Base-by-base conservation (phyloP, 2,113 vertebrate species). In the Labrus mixtus region DNA sequence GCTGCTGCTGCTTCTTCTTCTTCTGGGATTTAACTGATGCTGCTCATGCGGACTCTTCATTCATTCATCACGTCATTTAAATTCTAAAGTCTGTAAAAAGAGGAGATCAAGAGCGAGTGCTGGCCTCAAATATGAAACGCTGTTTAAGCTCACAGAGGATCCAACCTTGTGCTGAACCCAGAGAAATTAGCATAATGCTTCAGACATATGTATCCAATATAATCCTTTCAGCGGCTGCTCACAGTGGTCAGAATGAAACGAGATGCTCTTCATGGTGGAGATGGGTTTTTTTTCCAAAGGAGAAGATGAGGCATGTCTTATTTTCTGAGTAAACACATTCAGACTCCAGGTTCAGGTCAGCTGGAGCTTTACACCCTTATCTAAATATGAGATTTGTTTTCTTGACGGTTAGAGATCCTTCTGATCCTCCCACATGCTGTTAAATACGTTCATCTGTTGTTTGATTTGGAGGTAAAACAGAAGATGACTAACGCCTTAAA, bases 41-140 rank as follows among this genome's bases (percentile, higher is more conserved):
- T 71, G 55, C 76, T 73, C 68, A 37, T 71, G 75, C 83, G 41
- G 5, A 19, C 39, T 10, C 12, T 46, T 72, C 58, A 53, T 59
- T 72, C 57, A 57, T 63, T 79, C 68, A 74, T 80, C 76, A 61
- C 75, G 63, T 68, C 29, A 3, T 74, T 79, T 72, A 29, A 50
- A 53, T 46, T 48, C 15, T 73, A 33, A 19, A 58, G 68, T 76
- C 59, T 76, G 53, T 63, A 78, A 71, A 41, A 79, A 73, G 37
- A 68, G 39, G 57, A 85, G 82, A 78, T 83, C 50, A 84, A 73
- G 59, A 69, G 70, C 29, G 57, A 78, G 62, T 79, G 67, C 46
- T 23, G 65, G 46, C 64, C 61, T 77, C 25, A 66, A 22, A 79
- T 67, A 62, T 69, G 33, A 81, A 75, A 72, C 5, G 4, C 39